Percentiles rank a stretch among this genome's conserved stretches.
Conservation (phyloP, 2,797 vertebrate genomes). For the Cryptoblepharus egeriae region DNA sequence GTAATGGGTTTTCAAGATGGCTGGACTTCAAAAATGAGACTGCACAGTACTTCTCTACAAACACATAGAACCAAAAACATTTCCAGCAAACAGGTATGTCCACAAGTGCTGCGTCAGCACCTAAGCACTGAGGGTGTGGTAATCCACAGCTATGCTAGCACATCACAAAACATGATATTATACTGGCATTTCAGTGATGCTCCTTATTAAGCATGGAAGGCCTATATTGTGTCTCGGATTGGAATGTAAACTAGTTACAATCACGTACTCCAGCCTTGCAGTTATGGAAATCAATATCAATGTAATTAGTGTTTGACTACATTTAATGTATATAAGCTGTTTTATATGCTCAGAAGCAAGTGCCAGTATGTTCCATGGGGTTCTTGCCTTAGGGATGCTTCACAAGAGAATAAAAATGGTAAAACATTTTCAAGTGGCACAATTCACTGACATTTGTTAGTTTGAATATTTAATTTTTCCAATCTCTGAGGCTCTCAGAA, state of each 20-base stretch:
- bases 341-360: no score
- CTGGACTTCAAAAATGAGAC: background rate
- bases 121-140: background rate
- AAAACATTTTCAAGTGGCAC: background rate
- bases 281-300: background rate
- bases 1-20: background rate
- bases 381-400: background rate
- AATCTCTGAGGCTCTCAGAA: background rate
- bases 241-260: background rate
- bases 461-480: background rate
- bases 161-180: background rate
- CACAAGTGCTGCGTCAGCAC: background rate
- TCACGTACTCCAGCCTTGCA: background rate
- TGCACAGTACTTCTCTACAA: background rate
- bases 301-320: background rate
- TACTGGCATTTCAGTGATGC: background rate
- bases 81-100: background rate
- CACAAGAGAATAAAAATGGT: slow-evolving; percentile 25
- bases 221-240: background rate
- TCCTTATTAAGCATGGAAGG: background rate
- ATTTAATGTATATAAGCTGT: no score
- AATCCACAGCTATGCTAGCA: background rate
- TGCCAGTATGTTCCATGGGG: no score
- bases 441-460: background rate
- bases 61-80: background rate